phyloP scores from a whole-genome alignment of 2,888 invertebrate species.

The Choristoneura rosaceana region DNA sequence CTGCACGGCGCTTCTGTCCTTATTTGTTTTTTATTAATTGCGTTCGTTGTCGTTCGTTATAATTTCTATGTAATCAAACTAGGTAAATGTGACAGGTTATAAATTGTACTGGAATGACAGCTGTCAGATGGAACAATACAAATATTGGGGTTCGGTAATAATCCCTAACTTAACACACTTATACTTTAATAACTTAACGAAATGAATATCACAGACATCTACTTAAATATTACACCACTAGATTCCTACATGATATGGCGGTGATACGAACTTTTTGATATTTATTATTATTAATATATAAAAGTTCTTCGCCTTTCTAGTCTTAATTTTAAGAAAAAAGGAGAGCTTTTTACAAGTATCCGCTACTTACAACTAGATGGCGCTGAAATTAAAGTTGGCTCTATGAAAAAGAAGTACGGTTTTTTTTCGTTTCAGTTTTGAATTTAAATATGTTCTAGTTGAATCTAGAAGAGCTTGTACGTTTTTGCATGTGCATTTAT shows the following conservation, averaged over 20 bases:
- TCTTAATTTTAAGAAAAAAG: neutral
- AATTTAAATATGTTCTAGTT: slow-evolving; percentile 10
- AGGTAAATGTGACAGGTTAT: no score
- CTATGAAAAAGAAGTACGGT: slow-evolving; percentile 11
- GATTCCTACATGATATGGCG: neutral
- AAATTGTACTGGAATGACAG: no score
- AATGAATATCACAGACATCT: slow-evolving; percentile 29
- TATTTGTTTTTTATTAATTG: no score
- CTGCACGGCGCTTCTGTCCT: no score
- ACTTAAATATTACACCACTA: neutral
- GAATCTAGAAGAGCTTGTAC: slow-evolving; percentile 36
- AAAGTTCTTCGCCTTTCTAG: no score
- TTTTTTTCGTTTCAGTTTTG: neutral
- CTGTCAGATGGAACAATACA: no score
- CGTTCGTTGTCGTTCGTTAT: no score
- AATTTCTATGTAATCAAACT: no score
- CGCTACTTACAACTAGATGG: slow-evolving; percentile 26
- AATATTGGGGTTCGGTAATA: neutral
- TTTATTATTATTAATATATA: neutral
- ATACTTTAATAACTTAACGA: slow-evolving; percentile 1
- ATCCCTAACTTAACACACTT: neutral
- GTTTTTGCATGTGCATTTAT: no score
- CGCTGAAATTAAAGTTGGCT: slow-evolving; percentile 46
- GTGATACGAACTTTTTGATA: neutral
- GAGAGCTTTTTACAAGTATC: neutral